phyloP scores from a whole-genome alignment of 2,113 vertebrate genomes.

The Vombatus ursinus region DNA sequence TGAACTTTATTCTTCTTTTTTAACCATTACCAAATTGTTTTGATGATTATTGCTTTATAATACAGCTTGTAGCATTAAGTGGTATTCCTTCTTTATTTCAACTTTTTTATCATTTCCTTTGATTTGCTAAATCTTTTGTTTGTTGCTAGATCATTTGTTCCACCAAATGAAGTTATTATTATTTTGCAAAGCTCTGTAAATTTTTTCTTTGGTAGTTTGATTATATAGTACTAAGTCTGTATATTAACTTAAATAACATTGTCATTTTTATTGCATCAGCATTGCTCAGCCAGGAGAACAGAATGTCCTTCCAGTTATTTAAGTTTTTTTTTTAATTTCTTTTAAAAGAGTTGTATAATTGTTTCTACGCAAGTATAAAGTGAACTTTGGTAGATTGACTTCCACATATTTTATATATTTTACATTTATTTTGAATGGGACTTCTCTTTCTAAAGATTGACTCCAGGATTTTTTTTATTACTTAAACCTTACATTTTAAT shows the following conservation, averaged over 20 bases:
- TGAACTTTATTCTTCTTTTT: not conserved
- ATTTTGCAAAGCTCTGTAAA: too few relatives aligned
- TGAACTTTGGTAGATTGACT: not conserved
- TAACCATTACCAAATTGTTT: not conserved
- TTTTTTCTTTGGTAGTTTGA: too few relatives aligned
- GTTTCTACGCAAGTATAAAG: not conserved
- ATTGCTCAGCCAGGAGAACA: not conserved
- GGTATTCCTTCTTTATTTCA: not conserved
- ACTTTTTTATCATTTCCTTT: not conserved
- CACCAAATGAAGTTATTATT: too few relatives aligned
- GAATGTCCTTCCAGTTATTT: not conserved
- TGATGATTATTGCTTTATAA: not conserved
- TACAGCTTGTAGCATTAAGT: not conserved
- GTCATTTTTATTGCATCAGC: too few relatives aligned
- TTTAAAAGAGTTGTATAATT: not conserved
- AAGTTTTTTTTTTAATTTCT: not conserved
- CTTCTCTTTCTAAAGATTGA: not conserved
- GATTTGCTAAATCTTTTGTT: not conserved
- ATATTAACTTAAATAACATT: too few relatives aligned
- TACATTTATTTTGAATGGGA: not conserved
- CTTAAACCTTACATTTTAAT: not conserved
- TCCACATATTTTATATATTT: not conserved
- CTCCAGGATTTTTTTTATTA: not conserved
- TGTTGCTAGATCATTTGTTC: not conserved
- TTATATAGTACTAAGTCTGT: too few relatives aligned